Evolutionary conservation across 1,140 invertebrate genomes (phyloP), one percentile per base, ranked within the genome.

Genomic region (Parapsyche elsis): DNA sequence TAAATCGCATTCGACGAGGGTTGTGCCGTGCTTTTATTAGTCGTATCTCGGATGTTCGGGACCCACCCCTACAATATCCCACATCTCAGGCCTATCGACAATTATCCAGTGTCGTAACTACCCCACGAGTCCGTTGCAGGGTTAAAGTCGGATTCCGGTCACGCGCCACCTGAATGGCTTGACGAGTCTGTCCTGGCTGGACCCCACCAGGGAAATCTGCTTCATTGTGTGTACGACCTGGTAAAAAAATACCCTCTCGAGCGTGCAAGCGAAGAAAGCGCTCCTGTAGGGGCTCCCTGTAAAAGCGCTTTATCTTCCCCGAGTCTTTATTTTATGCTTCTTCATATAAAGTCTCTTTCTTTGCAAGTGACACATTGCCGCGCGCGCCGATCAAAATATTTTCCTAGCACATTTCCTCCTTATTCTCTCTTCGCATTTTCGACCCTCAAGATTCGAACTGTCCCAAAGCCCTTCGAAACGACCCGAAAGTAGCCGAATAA

Each of bases 131-230:
- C 61, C 45, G 38, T 26, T 24, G 23, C n/a, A 80, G 78, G 78
- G 81, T 82, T 82, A 64, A 24, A 19, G 19, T 53, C 16, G 71
- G 64, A 83, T 81, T 61, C 82, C 80, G 80, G 78, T 79, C 82
- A 83, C 82, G 82, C 80, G 77, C 80, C 73, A 76, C 26, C 78
- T 73, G 78, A 83, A 83, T 80, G 78, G 78, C 80, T 70, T 83
- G 82, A 80, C 82, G 80, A 80, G 82, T 77, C 75, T 73, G 82
- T 82, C 81, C 59, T 12, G 59, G 44, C 23, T 59, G 45, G 78
- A 70, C 78, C 81, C 76, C 81, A 76, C 81, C 76, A 81, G 81
- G 81, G 81, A 83, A 83, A 83, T 83, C 81, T 81, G 57, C 77
- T 57, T 80, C 81, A 83, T 83, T 81, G 76, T 78, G 81, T 53